Conservation (phyloP, 2,797 vertebrate genomes). For the Crocidura indochinensis region DNA sequence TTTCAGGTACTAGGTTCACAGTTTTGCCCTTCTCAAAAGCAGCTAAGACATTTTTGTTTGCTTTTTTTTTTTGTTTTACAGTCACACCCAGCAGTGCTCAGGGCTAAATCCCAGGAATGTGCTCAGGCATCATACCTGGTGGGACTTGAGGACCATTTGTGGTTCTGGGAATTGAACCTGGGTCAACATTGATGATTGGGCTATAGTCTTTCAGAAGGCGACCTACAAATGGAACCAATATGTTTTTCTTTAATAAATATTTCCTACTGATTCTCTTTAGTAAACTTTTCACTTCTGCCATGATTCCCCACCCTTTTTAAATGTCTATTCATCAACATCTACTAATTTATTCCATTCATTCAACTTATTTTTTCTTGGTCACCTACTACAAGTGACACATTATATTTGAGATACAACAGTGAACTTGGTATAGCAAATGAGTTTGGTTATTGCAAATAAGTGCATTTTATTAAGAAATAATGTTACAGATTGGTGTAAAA, state of each 20-base stretch:
- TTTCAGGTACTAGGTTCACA: background rate
- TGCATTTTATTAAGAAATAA: conserved; percentile 8
- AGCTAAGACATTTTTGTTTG: background rate
- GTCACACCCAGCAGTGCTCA: no score
- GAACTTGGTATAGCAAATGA: conserved; percentile 33
- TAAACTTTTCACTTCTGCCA: background rate
- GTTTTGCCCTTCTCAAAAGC: background rate
- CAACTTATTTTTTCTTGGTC: background rate
- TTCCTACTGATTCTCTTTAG: background rate
- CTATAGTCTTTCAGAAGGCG: background rate
- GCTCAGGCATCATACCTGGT: no score
- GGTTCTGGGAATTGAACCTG: no score
- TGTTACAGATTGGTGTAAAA: background rate
- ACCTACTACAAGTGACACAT: background rate
- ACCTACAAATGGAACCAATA: background rate
- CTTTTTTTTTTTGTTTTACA: background rate
- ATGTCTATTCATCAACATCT: background rate
- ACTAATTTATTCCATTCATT: background rate
- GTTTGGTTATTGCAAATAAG: background rate
- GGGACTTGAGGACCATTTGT: no score
- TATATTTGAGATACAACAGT: conserved; percentile 19
- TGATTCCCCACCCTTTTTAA: background rate
- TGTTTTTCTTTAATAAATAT: background rate
- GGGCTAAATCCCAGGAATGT: no score
- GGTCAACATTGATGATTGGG: background rate